A percentile compares a stretch with the other conserved stretches of the same genome.
These are phyloP conservation scores for Crossocerus cetratus DNA, from an alignment of 2,888 invertebrate genomes.

Conservation along the genomic window DNA sequence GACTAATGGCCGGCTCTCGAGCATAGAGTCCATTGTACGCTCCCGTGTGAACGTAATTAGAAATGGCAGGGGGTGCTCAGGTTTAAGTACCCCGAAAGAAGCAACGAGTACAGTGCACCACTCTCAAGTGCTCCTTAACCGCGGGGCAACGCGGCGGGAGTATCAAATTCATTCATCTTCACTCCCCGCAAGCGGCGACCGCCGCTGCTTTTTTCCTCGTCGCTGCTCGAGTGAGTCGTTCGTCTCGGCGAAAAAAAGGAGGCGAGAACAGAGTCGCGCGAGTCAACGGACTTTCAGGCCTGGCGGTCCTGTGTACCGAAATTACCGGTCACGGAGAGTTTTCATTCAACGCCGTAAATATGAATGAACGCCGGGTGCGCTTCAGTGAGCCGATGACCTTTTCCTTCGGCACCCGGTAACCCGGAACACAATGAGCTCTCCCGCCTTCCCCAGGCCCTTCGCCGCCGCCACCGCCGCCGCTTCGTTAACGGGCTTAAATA, in stretches of 20 bases:
- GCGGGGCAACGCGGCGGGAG: neutral
- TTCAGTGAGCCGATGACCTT: slow-evolving; percentile 44
- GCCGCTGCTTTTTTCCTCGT: neutral
- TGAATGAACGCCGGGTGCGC: slow-evolving; percentile 43
- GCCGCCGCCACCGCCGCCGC: no score
- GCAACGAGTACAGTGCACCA: neutral
- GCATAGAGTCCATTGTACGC: no score
- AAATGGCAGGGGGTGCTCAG: no score
- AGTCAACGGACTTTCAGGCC: slow-evolving; percentile 10
- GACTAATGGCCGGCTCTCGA: no score
- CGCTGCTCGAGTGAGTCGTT: neutral
- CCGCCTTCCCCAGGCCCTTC: slow-evolving; percentile 11
- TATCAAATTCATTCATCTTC: neutral
- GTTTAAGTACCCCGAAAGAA: neutral
- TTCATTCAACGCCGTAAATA: slow-evolving; percentile 58
- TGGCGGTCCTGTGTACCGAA: neutral
- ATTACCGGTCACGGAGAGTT: slow-evolving; percentile 37
- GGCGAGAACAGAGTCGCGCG: neutral
- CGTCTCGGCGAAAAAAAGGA: neutral
- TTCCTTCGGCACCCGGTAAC: slow-evolving; percentile 29
- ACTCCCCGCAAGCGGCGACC: neutral
- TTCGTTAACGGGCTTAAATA: no score
- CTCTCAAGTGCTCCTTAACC: neutral
- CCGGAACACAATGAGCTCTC: slow-evolving; percentile 12
- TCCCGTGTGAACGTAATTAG: no score